Evolutionary conservation across 2,113 vertebrate species (phyloP).

Genomic region (Limnothrissa miodon): DNA sequence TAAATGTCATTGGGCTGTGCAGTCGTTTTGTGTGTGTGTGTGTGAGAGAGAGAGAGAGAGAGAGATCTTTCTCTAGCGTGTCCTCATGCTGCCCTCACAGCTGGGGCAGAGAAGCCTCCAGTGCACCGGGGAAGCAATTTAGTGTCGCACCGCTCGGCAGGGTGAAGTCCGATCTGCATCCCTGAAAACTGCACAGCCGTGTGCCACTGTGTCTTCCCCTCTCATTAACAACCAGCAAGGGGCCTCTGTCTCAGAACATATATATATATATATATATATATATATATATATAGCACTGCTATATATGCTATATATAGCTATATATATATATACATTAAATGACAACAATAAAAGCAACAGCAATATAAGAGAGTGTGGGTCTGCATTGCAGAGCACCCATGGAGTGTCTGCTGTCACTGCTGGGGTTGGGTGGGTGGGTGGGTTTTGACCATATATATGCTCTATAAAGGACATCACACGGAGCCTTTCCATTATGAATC

Average conservation of each 20-base stretch:
- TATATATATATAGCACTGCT: too few relatives aligned
- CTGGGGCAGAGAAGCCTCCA: conserved; percentile 38
- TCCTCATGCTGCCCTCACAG: conserved; percentile 38
- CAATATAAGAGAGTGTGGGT: background rate
- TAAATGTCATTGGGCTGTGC: conserved; percentile 31
- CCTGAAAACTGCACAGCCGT: conserved; percentile 37
- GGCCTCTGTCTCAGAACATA: background rate
- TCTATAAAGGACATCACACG: conserved; percentile 34
- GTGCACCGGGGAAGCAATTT: conserved; percentile 43
- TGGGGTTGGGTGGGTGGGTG: conserved; percentile 23
- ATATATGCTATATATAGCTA: too few relatives aligned
- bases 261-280: too few relatives aligned
- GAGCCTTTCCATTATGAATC: conserved; percentile 44
- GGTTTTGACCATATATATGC: conserved; percentile 26
- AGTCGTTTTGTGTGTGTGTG: conserved; percentile 35
- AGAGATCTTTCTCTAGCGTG: conserved; percentile 29
- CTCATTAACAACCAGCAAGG: conserved; percentile 34
- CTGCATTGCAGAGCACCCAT: background rate
- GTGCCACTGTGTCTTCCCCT: conserved; percentile 39
- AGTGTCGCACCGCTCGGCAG: conserved; percentile 40
- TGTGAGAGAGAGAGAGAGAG: background rate
- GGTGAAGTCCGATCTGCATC: conserved; percentile 46
- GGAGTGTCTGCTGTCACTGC: background rate
- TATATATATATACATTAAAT: background rate
- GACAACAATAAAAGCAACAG: background rate